phyloP scores from a whole-genome alignment of 2,888 invertebrate species.

The Cheilosia impressa region DNA sequence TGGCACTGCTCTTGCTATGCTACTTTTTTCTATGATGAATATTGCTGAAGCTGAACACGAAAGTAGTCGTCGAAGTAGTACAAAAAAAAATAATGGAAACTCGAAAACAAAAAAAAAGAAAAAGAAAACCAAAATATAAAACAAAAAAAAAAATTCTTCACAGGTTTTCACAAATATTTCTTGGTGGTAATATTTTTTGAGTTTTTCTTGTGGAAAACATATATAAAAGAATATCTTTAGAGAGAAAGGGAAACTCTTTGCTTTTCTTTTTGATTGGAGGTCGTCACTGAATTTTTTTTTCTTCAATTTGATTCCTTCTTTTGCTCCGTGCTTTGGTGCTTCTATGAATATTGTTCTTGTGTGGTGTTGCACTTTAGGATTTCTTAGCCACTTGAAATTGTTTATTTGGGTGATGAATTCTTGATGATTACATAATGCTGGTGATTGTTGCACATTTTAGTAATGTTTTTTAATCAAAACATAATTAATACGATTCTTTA shows the following conservation, averaged over 20 bases:
- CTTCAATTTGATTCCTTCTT: constrained; percentile 62
- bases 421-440: constrained; percentile 77
- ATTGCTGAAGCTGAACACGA: constrained; percentile 56
- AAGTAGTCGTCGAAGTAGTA: constrained; percentile 45
- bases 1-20: constrained; percentile 50
- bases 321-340: constrained; percentile 64
- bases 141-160: constrained; percentile 52
- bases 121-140: constrained; percentile 46
- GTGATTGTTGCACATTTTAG: constrained; percentile 75
- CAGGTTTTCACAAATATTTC: constrained; percentile 66
- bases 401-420: constrained; percentile 62
- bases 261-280: constrained; percentile 74
- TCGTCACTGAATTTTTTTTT: constrained; percentile 68
- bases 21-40: constrained; percentile 46
- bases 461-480: constrained; percentile 72
- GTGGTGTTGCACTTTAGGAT: constrained; percentile 68
- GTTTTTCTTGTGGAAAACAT: constrained; percentile 70
- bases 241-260: constrained; percentile 68
- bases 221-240: constrained; percentile 39
- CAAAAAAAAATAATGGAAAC: constrained; percentile 42
- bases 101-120: constrained; percentile 48
- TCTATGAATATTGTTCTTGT: constrained; percentile 65
- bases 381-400: constrained; percentile 60
- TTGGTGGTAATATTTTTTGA: constrained; percentile 45
- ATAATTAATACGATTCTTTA: constrained; percentile 70